Evolutionary conservation across 2,888 invertebrate genomes (phyloP).

Genomic region (Onthophagus sagittarius): DNA sequence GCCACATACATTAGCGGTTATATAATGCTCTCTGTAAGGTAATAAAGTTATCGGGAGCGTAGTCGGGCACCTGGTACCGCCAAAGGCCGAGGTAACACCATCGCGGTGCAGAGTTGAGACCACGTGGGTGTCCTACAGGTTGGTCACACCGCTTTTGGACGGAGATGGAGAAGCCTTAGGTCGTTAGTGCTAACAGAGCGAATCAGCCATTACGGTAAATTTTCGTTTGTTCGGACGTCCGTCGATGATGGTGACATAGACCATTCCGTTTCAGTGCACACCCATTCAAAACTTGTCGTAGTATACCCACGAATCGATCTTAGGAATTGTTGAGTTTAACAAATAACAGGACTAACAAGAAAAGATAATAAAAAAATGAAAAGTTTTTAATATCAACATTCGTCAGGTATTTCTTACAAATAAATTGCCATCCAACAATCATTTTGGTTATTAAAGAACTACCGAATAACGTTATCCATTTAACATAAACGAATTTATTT

Average conservation of each 20-base stretch:
- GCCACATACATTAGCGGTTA: slow-evolving; percentile 8
- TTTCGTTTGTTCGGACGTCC: not conserved
- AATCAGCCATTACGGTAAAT: slow-evolving; percentile 9
- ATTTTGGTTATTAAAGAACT: too few relatives aligned
- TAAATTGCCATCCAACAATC: too few relatives aligned
- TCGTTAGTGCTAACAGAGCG: slow-evolving; percentile 10
- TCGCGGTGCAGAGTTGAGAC: not conserved
- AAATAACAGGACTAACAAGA: not conserved
- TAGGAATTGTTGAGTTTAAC: not conserved
- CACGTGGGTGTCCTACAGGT: not conserved
- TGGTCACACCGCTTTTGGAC: not conserved
- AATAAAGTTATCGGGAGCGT: slow-evolving; percentile 8
- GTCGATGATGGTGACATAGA: not conserved
- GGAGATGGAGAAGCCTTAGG: not conserved
- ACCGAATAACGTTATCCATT: too few relatives aligned
- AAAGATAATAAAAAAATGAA: not conserved
- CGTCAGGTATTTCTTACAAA: too few relatives aligned
- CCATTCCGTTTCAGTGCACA: not conserved
- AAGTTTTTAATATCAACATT: not conserved
- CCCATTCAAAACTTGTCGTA: not conserved
- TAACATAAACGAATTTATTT: too few relatives aligned
- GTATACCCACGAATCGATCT: not conserved
- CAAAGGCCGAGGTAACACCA: not conserved
- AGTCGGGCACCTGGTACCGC: not conserved
- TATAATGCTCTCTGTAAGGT: slow-evolving; percentile 3